Conservation (phyloP, 2,888 invertebrate genomes). For the Tethea ocularis region DNA sequence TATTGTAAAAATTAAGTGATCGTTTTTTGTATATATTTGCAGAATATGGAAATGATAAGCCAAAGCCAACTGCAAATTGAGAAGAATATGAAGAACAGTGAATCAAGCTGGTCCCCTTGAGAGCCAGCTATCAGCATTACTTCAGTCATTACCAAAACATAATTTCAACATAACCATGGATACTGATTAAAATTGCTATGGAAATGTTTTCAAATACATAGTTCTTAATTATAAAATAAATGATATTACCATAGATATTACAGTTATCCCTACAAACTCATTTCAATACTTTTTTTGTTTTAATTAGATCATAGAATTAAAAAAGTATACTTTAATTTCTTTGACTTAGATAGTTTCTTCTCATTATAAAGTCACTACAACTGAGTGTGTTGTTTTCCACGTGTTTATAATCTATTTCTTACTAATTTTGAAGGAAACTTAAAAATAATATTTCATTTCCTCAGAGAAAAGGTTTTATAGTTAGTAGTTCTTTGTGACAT, state of each 20-base stretch:
- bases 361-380: no score
- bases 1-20: not conserved
- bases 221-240: not conserved
- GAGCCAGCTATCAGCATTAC: constrained; percentile 57
- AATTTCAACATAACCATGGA: constrained; percentile 59
- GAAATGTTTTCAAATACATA: not conserved
- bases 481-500: no score
- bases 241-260: no score
- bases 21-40: constrained; percentile 29
- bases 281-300: no score
- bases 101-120: constrained; percentile 67
- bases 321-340: no score
- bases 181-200: constrained; percentile 43
- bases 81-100: constrained; percentile 60
- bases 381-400: no score
- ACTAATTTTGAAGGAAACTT: no score
- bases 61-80: constrained; percentile 71
- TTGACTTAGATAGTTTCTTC: no score
- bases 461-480: no score
- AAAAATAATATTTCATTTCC: no score
- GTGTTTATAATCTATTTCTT: no score
- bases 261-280: not conserved
- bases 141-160: constrained; percentile 65
- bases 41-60: constrained; percentile 75
- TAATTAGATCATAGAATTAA: no score